These are phyloP conservation scores for Etheostoma nigrum DNA, from an alignment of 2,797 vertebrate species.

Conservation along the genomic window DNA sequence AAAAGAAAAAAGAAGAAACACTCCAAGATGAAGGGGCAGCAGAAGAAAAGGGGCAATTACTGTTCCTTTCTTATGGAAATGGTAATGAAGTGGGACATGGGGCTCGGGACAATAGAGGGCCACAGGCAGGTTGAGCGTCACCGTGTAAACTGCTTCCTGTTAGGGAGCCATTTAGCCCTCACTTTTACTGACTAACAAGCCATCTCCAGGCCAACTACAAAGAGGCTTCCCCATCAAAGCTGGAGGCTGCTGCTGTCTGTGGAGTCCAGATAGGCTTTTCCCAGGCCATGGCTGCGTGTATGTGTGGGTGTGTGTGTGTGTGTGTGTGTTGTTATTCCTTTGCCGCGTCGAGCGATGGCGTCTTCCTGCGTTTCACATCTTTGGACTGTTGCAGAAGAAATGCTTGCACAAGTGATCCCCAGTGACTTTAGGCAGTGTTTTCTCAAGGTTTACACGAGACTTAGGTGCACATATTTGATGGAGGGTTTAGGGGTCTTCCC, in stretches of 20 bases:
- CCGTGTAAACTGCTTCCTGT: constrained; percentile 90
- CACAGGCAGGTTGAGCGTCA: constrained; percentile 84
- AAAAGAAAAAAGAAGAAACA: constrained; percentile 61
- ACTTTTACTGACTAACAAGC: constrained; percentile 91
- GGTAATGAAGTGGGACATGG: constrained; percentile 88
- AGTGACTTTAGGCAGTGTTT: neutral
- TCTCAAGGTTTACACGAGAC: no score
- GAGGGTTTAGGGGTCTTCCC: no score
- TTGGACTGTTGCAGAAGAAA: constrained; percentile 7
- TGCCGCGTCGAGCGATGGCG: neutral
- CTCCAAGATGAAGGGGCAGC: constrained; percentile 85
- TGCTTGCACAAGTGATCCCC: neutral
- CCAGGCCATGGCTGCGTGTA: constrained; percentile 56
- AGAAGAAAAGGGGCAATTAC: constrained; percentile 89
- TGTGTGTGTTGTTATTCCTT: constrained; percentile 21
- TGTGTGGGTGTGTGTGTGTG: no score
- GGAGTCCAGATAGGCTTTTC: constrained; percentile 72
- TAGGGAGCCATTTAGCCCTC: constrained; percentile 87
- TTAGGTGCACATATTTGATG: no score
- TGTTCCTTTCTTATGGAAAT: constrained; percentile 89
- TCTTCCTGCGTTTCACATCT: constrained; percentile 18
- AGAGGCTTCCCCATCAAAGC: constrained; percentile 87
- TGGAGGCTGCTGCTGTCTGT: constrained; percentile 73
- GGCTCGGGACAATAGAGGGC: constrained; percentile 83
- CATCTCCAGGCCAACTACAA: constrained; percentile 87